Percentiles rank a stretch among this genome's conserved stretches.
phyloP scores from a whole-genome alignment of 2,113 vertebrate species.

The Phrynocephalus versicolor region DNA sequence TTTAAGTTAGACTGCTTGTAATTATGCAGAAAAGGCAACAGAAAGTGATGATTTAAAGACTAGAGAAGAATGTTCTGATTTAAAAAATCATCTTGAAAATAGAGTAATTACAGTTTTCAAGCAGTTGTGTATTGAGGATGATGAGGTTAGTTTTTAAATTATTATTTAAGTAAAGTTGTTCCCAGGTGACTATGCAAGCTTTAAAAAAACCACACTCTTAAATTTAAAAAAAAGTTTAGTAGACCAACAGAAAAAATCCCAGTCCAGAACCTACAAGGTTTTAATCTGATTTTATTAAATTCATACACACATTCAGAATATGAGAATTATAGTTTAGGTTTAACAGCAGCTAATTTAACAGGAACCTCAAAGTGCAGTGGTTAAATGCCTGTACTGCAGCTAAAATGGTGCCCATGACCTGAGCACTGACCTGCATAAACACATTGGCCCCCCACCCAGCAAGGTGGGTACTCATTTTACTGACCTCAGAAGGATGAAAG shows the following conservation, averaged over 20 bases:
- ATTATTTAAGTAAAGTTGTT: neutral
- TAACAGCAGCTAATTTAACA: too few species aligned
- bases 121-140: neutral
- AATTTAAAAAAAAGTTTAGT: neutral
- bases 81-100: neutral
- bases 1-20: neutral
- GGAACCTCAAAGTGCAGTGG: too few species aligned
- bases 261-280: neutral
- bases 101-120: neutral
- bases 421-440: too few species aligned
- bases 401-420: too few species aligned
- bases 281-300: neutral
- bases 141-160: neutral
- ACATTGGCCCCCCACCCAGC: too few species aligned
- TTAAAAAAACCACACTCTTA: neutral
- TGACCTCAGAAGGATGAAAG: too few species aligned
- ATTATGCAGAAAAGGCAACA: neutral
- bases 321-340: neutral
- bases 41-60: constrained; percentile 4
- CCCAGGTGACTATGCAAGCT: neutral
- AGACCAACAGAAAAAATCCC: neutral
- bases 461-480: too few species aligned
- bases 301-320: neutral
- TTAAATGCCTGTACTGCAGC: too few species aligned
- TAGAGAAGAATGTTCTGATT: neutral